A percentile compares a stretch with the other conserved stretches of the same genome.
These are phyloP conservation scores for Papilio demoleus DNA, from an alignment of 2,888 invertebrate species.

Conservation along the genomic window DNA sequence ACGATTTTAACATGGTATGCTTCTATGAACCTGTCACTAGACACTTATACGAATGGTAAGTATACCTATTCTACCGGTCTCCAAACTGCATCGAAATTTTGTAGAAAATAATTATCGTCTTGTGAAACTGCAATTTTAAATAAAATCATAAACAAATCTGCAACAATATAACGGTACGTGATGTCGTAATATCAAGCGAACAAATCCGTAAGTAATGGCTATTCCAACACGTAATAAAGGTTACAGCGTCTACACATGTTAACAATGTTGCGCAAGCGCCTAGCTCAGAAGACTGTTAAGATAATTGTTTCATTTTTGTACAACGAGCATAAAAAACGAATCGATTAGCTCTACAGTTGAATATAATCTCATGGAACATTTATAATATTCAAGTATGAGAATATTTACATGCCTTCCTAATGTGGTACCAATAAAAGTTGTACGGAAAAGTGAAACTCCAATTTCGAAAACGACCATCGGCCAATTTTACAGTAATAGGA, in stretches of 20 bases:
- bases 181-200: constrained; percentile 24
- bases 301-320: constrained; percentile 44
- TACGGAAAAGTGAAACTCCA: no score
- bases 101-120: neutral
- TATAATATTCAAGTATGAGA: neutral
- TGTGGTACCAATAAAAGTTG: no score
- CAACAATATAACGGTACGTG: constrained; percentile 29
- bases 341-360: constrained; percentile 44
- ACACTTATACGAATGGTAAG: neutral
- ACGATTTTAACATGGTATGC: neutral
- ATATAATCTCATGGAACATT: constrained; percentile 20
- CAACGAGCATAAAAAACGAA: constrained; percentile 43
- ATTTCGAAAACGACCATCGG: no score
- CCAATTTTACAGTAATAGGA: neutral
- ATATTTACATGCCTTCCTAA: neutral
- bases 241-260: constrained; percentile 40
- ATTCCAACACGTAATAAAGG: constrained; percentile 39
- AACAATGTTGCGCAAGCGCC: constrained; percentile 44
- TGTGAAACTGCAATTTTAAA: neutral
- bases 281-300: constrained; percentile 44
- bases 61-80: no score
- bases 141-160: constrained; percentile 27
- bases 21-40: neutral
- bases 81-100: no score
- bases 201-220: constrained; percentile 34